Percentiles rank a stretch among this genome's conserved stretches.
Evolutionary conservation across 2,888 invertebrate genomes (phyloP).

Genomic region (Ennomos quercinarius): DNA sequence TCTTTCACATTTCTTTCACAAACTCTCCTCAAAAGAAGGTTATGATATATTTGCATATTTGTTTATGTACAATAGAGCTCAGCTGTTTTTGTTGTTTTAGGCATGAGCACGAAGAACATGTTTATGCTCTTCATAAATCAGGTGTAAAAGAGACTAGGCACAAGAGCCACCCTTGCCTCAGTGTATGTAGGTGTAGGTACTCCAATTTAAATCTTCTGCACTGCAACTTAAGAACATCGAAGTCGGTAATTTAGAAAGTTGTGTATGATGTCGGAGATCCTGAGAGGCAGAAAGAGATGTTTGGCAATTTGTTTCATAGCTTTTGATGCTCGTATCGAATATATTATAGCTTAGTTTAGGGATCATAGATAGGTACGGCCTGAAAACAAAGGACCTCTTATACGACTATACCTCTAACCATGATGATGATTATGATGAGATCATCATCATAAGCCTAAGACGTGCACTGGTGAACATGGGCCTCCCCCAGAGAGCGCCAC

Average conservation of each 20-base stretch:
- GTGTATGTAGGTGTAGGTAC: too few relatives aligned
- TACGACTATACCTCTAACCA: too few relatives aligned
- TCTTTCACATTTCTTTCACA: constrained; percentile 43
- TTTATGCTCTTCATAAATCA: constrained; percentile 17
- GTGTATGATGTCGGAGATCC: constrained; percentile 1
- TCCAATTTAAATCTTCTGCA: background rate
- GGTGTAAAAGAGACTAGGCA: constrained; percentile 1
- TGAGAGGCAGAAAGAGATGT: constrained; percentile 15
- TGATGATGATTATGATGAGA: too few relatives aligned
- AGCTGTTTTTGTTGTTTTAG: constrained; percentile 34
- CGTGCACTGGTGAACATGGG: too few relatives aligned
- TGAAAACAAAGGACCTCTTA: too few relatives aligned
- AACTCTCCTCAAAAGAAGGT: constrained; percentile 25
- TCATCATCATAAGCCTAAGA: too few relatives aligned
- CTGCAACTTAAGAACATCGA: too few relatives aligned
- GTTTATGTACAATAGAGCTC: constrained; percentile 35
- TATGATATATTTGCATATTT: constrained; percentile 36
- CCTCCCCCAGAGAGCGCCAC: too few relatives aligned
- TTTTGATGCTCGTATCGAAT: constrained; percentile 10
- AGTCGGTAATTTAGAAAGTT: constrained; percentile 16
- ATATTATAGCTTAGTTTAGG: background rate
- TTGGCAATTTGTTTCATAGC: constrained; percentile 22
- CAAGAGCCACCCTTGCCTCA: background rate
- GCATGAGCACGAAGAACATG: constrained; percentile 7
- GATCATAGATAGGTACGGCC: too few relatives aligned